Percentiles rank a stretch among this genome's conserved stretches.
Evolutionary conservation across 1,140 invertebrate species (phyloP).

Genomic region (Meloidogyne exigua): DNA sequence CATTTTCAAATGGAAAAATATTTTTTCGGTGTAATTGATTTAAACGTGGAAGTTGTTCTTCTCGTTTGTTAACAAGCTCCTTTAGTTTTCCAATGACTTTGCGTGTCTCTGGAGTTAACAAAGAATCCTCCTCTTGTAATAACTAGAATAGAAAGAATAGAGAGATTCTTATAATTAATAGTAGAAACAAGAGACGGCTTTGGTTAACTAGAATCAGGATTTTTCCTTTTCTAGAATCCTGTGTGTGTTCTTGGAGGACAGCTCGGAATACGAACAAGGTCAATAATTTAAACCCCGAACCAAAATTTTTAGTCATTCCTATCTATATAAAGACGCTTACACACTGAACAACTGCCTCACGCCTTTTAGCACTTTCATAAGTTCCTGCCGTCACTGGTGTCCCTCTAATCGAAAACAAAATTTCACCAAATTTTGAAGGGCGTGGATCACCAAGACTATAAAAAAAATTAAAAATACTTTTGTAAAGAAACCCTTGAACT

Average conservation of each 20-base stretch:
- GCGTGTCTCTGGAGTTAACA: slow-evolving; percentile 8
- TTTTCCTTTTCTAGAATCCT: no score
- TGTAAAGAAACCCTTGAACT: slow-evolving; percentile 12
- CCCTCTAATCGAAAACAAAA: slow-evolving; percentile 13
- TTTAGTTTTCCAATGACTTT: slow-evolving; percentile 5
- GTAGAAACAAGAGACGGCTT: no score
- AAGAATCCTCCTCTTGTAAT: slow-evolving; percentile 15
- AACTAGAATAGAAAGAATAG: no score
- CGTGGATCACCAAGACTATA: not conserved
- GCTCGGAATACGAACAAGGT: no score
- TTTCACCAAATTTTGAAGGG: slow-evolving; percentile 9
- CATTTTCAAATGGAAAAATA: not conserved
- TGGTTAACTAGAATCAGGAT: no score
- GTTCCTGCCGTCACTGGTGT: not conserved
- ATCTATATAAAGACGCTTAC: not conserved
- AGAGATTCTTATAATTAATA: no score
- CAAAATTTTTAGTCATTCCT: no score
- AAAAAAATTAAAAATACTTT: not conserved
- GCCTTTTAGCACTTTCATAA: not conserved
- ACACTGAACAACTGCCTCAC: slow-evolving; percentile 2
- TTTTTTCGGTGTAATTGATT: not conserved
- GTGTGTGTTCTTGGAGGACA: no score
- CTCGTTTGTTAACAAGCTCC: not conserved
- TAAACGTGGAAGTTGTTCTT: not conserved
- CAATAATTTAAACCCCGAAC: no score